Evolutionary conservation across 2,797 vertebrate genomes (phyloP).

Genomic region (Acanthornis magna): DNA sequence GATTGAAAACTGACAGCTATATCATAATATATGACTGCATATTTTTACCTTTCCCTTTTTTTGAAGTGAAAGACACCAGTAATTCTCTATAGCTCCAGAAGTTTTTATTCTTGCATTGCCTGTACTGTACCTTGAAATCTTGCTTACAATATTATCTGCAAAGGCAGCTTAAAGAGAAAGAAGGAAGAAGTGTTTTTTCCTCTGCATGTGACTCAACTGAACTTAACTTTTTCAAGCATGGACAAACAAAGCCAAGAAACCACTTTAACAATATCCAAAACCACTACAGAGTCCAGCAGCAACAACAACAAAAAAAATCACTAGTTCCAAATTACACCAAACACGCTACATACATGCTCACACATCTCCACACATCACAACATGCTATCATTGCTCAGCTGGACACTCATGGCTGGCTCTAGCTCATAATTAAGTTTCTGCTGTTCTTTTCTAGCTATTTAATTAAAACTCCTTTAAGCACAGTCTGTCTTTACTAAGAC

Average conservation of each 20-base stretch:
- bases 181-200: not conserved
- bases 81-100: not conserved
- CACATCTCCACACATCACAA: not conserved
- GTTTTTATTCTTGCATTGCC: not conserved
- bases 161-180: not conserved
- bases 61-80: not conserved
- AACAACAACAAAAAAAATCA: not conserved
- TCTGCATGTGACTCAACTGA: not conserved
- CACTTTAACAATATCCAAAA: not conserved
- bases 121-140: not conserved
- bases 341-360: not conserved
- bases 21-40: not conserved
- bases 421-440: constrained; percentile 18
- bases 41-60: not conserved
- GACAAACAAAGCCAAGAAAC: constrained; percentile 45
- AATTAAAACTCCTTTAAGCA: constrained; percentile 65
- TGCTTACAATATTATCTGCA: not conserved
- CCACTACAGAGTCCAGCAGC: not conserved
- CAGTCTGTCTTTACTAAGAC: not conserved
- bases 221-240: constrained; percentile 35
- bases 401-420: not conserved
- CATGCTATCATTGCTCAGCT: not conserved
- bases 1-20: not conserved
- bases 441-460: constrained; percentile 44
- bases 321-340: constrained; percentile 7